Conservation (phyloP, 2,888 invertebrate genomes). For the Sturmia bella region DNA sequence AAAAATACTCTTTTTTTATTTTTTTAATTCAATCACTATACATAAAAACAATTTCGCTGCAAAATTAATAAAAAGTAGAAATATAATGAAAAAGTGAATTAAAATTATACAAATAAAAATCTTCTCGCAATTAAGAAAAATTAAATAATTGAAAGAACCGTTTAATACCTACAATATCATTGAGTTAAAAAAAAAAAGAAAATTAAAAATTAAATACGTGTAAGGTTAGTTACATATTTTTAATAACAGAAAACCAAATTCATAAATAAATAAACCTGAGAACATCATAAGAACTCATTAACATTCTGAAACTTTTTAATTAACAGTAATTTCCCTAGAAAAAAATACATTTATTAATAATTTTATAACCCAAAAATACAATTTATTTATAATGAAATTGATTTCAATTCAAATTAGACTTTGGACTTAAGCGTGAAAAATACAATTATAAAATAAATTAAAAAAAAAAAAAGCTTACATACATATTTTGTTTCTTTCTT, state of each 20-base stretch:
- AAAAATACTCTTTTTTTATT: not conserved
- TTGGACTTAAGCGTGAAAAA: slow-evolving; percentile 51
- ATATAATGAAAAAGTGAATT: slow-evolving; percentile 11
- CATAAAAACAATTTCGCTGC: slow-evolving; percentile 34
- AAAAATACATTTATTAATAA: slow-evolving; percentile 6
- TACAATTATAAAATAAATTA: not conserved
- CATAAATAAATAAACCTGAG: not conserved
- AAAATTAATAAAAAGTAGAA: slow-evolving; percentile 7
- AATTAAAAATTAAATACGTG: too few relatives aligned
- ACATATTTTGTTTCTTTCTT: slow-evolving; percentile 30
- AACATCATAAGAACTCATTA: not conserved
- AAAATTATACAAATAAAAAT: slow-evolving; percentile 7
- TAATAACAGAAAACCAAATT: not conserved
- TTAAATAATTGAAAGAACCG: not conserved
- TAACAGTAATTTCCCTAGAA: not conserved
- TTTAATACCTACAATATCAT: too few relatives aligned
- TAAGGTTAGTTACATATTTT: slow-evolving; percentile 19
- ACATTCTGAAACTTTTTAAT: too few relatives aligned
- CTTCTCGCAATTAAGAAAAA: not conserved
- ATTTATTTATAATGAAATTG: slow-evolving; percentile 9
- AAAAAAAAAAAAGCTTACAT: slow-evolving; percentile 14
- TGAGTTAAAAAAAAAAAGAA: too few relatives aligned
- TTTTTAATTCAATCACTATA: not conserved
- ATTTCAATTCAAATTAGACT: slow-evolving; percentile 55
- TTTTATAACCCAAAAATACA: not conserved